Base-by-base conservation (phyloP, 2,113 vertebrate genomes). In the Semnornis frantzii region DNA sequence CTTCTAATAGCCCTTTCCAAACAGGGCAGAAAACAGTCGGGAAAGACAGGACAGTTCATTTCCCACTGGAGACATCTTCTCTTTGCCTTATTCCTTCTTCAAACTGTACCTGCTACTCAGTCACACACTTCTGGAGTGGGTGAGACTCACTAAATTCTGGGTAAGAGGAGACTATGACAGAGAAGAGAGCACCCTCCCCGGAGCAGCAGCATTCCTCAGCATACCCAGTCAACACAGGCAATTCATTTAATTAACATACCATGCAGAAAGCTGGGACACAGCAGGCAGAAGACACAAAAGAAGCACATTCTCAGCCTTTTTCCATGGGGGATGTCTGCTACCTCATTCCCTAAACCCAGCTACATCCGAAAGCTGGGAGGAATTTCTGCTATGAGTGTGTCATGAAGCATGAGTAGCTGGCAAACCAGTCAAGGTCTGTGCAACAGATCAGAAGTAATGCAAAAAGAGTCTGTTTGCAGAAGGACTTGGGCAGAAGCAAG, bases 101-200 rank as follows among this genome's bases (percentile, higher is more conserved):
- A 23, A 21, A 52, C 11, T 2, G 12, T 31, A 64, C 21, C 42
- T 1, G 0, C 58, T 37, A 9, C 42, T 37, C 2, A 1, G 42
- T 74, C 84, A 48, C 23, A 69, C 24, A 28, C 39, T 44, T 65
- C 21, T 0, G 0, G 62, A 13, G 21, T n/a, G 30, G 34, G 57
- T 16, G 57, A 54, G 44, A 30, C 58, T 60, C 66, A 9, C 17
- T 50, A n/a, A 64, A 72, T 71, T 14, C 11, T 12, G 48, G 28
- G 57, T 54, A 2, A 39, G 10, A 78, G 33, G 19, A 33, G 27
- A 65, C 0, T 0, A 18, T 1, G 5, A 57, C 25, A 60, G 52
- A 18, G 2, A 5, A 44, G 54, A 62, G n/a, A 19, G 59, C 59
- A 37, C 30, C 25, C 27, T 76, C 4, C n/a, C 46, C 34, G 24